Base-by-base conservation (phyloP, 2,888 invertebrate species). In the Epinotia demarniana region DNA sequence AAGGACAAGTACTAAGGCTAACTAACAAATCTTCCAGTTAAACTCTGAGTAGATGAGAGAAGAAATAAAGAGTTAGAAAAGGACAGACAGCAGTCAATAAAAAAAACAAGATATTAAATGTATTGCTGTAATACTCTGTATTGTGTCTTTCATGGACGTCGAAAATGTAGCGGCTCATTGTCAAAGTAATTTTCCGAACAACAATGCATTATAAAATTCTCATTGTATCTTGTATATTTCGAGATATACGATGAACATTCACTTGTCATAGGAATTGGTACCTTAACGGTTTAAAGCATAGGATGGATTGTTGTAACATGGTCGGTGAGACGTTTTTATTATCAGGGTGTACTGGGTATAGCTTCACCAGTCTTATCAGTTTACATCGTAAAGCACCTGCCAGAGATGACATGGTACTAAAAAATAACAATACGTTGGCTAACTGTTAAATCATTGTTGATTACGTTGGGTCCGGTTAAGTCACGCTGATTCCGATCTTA, bases 401-500 rank as follows among this genome's bases (percentile, higher is more conserved):
- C 88, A 88, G 85, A 87, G 86, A 89, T 84, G 84, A 84, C 87
- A 90, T 90, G 90, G 89, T 89, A 87, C 84, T 77, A 84, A 83
- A 82, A 82, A 82, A 81, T 82, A 87, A 88, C 86, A 90, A 91
- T 86, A 90, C 86, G 86, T 88, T 88, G 87, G 81, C 78, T 88
- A 90, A 92, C 92, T 87, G 92, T 90, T 87, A 84, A 78, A 73
- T 81, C 85, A 86, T 86, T 90, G 88, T 87, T 89, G 81, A 80
- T 80, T 80, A 80, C 87, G 88, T 90, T 86, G 83, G 86, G 83
- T 87, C 79, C 82, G 83, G 83, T 77, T 79, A 77, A 89, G 90
- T 91, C 89, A 92, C 90, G 92, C 85, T 88, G 83, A 78, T 79
- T 81, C 81, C 85, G 87, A 91, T 92, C 92, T 87, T 92, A 92